phyloP scores from a whole-genome alignment of 1,140 invertebrate species.

The Bombus turneri region DNA sequence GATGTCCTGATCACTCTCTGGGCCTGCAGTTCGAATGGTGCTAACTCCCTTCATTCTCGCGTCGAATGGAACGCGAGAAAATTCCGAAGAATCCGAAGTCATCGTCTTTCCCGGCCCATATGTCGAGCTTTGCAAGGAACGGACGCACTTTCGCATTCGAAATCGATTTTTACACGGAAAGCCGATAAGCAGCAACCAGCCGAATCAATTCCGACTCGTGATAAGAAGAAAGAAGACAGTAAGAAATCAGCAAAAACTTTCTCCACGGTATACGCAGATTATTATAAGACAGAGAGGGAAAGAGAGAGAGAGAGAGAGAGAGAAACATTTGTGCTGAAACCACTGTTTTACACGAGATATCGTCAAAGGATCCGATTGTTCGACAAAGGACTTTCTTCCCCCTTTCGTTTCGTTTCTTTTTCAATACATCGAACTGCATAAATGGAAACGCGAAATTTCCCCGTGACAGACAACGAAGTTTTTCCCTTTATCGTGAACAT shows the following conservation, averaged over 20 bases:
- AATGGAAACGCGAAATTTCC: not conserved
- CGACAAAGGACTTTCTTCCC: not conserved
- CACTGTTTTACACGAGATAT: not conserved
- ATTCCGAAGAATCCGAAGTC: not conserved
- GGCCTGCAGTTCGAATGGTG: slow-evolving; percentile 65
- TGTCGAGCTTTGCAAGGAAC: not conserved
- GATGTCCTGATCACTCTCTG: slow-evolving; percentile 60
- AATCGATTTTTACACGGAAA: not conserved
- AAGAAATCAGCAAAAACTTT: not conserved
- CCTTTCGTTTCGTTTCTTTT: not conserved
- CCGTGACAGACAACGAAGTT: slow-evolving; percentile 29
- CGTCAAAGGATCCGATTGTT: not conserved
- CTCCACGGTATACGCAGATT: not conserved
- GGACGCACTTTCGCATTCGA: not conserved
- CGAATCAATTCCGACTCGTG: not conserved
- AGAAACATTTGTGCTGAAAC: not conserved
- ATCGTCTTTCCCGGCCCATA: not conserved
- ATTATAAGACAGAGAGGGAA: not conserved
- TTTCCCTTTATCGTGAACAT: not conserved
- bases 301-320: no score
- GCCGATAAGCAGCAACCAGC: no score
- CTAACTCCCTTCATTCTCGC: slow-evolving; percentile 53
- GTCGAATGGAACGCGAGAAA: slow-evolving; percentile 20
- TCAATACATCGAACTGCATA: not conserved
- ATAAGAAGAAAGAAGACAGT: not conserved